These are phyloP conservation scores for Smutsia temminckii DNA, from an alignment of 2,797 vertebrate genomes.

Conservation along the genomic window DNA sequence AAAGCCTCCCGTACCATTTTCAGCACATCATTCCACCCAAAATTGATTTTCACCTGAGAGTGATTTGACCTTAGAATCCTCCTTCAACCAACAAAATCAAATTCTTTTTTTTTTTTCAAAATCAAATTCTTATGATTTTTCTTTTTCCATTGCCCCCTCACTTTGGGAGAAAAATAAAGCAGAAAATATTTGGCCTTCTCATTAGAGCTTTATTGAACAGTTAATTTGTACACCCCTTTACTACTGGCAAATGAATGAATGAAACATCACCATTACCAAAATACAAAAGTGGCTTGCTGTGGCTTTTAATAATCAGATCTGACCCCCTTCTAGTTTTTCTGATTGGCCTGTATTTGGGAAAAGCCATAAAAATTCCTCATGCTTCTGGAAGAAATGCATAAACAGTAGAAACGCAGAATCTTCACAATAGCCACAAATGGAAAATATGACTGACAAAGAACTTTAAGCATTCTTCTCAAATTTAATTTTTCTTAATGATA, in stretches of 20 bases:
- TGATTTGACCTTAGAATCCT: background rate
- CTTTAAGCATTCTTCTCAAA: slow-evolving; percentile 82
- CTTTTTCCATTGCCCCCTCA: background rate
- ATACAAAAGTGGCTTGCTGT: slow-evolving; percentile 22
- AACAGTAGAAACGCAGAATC: slow-evolving; percentile 59
- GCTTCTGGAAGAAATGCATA: background rate
- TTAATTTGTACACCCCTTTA: background rate
- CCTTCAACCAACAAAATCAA: background rate
- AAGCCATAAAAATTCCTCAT: slow-evolving; percentile 54
- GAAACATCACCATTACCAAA: slow-evolving; percentile 31
- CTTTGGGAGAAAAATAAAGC: slow-evolving; percentile 46
- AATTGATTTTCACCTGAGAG: slow-evolving; percentile 47
- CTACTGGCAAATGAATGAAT: background rate
- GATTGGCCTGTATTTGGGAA: slow-evolving; percentile 40
- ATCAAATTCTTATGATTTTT: background rate
- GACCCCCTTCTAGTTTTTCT: slow-evolving; percentile 68
- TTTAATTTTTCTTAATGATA: slow-evolving; percentile 84
- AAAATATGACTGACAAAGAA: slow-evolving; percentile 76
- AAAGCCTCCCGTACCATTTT: background rate
- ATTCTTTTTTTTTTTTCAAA: background rate
- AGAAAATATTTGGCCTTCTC: slow-evolving; percentile 41
- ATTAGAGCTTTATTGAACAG: slow-evolving; percentile 30
- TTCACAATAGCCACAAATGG: slow-evolving; percentile 76
- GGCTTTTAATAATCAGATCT: slow-evolving; percentile 58
- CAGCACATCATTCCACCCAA: background rate